Base-by-base conservation (phyloP, 1,140 invertebrate genomes). In the Drosophila pruinosa region DNA sequence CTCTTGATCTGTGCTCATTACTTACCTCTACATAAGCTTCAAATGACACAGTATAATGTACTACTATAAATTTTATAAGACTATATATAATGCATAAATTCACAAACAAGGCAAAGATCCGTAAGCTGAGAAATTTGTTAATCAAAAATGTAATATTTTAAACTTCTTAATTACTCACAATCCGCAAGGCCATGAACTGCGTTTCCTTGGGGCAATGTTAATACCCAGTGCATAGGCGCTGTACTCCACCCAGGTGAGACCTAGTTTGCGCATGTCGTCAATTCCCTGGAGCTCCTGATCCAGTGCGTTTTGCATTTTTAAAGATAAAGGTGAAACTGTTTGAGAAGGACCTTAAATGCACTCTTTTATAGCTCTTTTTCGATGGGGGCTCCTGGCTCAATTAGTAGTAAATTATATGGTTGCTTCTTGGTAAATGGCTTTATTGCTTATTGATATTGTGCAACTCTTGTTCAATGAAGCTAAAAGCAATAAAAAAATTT, bases 401-500 rank as follows among this genome's bases (percentile, higher is more conserved):
- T 75, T 86, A 77, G 59, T 39, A 4, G 39, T 34, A 88, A 86
- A 86, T 86, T 88, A 86, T 72, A 86, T 61, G 82, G 34, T 86
- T 68, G 53, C n/a, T 17, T 22, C n/a, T 5, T 4, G 36, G 56
- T 38, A 75, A 81, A 81, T 85, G 81, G 54, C 56, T 70, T 70
- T 53, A 70, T 56, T 52, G 67, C 15, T 61, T 63, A 38, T 64
- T 73, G 61, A 56, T 39, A 85, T 80, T 80, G 72, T 73, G 76
- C 81, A 82, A 58, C 43, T 68, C 38, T 34, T 31, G 43, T 10
- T 43, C 52, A 57, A 34, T 31, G 15, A 26, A 34, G 39, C 39
- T 62, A 57, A 80, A 80, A 76, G 80, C 75, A 56, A 62, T 41
- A 59, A 24, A 19, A 12, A 72, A 79, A 80, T 72, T 80, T 57